Conservation (phyloP, 2,113 vertebrate species). For the Nipponia nippon region DNA sequence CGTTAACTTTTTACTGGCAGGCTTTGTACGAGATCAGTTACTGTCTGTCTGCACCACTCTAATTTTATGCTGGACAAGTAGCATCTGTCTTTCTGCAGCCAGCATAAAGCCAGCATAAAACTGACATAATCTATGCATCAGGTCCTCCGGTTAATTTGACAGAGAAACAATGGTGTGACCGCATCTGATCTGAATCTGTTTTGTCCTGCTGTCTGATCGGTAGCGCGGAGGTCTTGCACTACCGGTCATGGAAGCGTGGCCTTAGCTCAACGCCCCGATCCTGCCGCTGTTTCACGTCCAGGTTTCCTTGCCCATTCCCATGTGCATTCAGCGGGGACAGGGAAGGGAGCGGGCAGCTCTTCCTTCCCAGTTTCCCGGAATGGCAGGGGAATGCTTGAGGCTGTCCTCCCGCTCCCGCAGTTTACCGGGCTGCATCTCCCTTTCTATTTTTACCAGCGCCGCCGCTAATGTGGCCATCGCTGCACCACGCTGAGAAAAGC, state of each 20-base stretch:
- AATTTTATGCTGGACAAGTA: background rate
- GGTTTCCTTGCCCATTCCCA: background rate
- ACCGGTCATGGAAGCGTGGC: background rate
- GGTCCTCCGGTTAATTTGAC: background rate
- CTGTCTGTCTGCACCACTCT: background rate
- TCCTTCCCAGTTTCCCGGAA: background rate
- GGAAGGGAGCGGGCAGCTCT: background rate
- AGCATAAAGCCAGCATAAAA: background rate
- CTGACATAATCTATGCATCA: background rate
- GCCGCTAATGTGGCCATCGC: background rate
- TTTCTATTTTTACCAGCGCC: background rate
- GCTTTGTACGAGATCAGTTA: background rate
- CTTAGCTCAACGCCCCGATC: background rate
- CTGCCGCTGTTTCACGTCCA: background rate
- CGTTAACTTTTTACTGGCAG: slow-evolving; percentile 13
- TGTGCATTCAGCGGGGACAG: accelerated
- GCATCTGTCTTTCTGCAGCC: slow-evolving; percentile 17
- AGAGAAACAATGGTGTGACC: background rate
- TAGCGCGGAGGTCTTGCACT: background rate
- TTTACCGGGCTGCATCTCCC: background rate
- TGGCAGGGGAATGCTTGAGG: background rate
- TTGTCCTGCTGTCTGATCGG: background rate
- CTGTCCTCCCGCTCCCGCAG: background rate
- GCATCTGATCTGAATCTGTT: background rate
- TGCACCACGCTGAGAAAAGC: background rate